Percentiles rank a stretch among this genome's conserved stretches.
Conservation (phyloP, 2,797 vertebrate genomes). For the Esox masquinongy region DNA sequence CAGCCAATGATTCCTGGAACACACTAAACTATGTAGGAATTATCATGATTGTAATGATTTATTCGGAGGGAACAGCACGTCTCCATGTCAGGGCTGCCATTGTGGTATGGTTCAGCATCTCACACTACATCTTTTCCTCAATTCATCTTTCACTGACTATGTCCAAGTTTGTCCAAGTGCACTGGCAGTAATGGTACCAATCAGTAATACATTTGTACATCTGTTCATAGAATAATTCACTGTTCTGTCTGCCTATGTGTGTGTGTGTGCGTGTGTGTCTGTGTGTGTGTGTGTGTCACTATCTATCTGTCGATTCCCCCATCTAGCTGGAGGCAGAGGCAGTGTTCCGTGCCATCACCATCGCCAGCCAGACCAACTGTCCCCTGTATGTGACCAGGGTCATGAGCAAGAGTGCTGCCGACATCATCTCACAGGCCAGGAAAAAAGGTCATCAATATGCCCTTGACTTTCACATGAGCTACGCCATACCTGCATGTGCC, state of each 20-base stretch:
- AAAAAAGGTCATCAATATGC: conserved; percentile 83
- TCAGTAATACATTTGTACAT: not conserved
- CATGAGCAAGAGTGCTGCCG: conserved; percentile 98
- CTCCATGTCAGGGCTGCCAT: not conserved
- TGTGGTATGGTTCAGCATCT: not conserved
- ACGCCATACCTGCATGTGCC: too few species aligned
- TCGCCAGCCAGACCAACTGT: conserved; percentile 98
- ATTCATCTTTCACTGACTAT: too few species aligned
- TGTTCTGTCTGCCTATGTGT: conserved; percentile 29
- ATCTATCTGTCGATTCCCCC: not conserved
- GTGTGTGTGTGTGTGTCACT: not conserved
- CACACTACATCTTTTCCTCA: too few species aligned
- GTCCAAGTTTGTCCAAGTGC: not conserved
- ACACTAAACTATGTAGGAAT: not conserved
- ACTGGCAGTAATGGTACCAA: not conserved
- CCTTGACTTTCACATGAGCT: not conserved
- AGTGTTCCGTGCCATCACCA: conserved; percentile 95
- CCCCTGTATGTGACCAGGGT: conserved; percentile 96
- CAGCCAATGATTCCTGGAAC: not conserved
- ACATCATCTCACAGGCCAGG: conserved; percentile 96
- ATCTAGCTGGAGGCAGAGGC: conserved; percentile 94
- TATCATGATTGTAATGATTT: too few species aligned
- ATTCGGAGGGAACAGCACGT: not conserved
- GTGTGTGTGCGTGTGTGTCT: not conserved
- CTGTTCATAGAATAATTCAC: not conserved